A percentile compares a stretch with the other conserved stretches of the same genome.
These are phyloP conservation scores for Megalops atlanticus DNA, from an alignment of 2,113 vertebrate species.

Conservation along the genomic window DNA sequence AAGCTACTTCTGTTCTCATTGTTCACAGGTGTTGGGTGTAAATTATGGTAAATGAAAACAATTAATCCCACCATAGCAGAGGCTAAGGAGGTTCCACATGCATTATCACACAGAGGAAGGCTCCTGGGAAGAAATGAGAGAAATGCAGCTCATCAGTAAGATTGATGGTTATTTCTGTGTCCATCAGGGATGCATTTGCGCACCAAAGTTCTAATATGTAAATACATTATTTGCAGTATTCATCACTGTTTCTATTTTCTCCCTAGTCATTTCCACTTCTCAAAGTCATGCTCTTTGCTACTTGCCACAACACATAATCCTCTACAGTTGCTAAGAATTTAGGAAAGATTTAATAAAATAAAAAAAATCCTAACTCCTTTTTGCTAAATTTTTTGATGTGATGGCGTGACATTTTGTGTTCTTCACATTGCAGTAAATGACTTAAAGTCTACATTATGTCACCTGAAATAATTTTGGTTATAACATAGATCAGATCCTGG, in stretches of 20 bases:
- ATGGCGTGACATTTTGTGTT: too few species aligned
- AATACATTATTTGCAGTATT: neutral
- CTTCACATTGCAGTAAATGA: too few species aligned
- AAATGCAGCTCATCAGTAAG: neutral
- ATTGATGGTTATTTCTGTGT: slow-evolving; percentile 8
- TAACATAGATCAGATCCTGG: too few species aligned
- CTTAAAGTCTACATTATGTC: too few species aligned
- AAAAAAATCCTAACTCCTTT: too few species aligned
- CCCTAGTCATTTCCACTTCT: too few species aligned
- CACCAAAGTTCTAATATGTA: neutral
- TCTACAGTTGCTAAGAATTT: too few species aligned
- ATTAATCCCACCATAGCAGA: slow-evolving; percentile 29
- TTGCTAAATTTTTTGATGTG: too few species aligned
- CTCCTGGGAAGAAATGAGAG: neutral
- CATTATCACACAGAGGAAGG: neutral
- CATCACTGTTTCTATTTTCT: neutral
- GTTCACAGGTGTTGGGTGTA: slow-evolving; percentile 35
- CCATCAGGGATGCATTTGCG: neutral
- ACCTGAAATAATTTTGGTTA: too few species aligned
- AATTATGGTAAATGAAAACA: slow-evolving; percentile 41
- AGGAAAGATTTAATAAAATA: too few species aligned
- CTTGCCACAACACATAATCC: too few species aligned
- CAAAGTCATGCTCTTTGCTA: too few species aligned
- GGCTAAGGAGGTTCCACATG: slow-evolving; percentile 7
- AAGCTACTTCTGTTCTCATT: slow-evolving; percentile 15